Evolutionary conservation across 2,797 vertebrate genomes (phyloP).

Genomic region (Jordanella pulchra): DNA sequence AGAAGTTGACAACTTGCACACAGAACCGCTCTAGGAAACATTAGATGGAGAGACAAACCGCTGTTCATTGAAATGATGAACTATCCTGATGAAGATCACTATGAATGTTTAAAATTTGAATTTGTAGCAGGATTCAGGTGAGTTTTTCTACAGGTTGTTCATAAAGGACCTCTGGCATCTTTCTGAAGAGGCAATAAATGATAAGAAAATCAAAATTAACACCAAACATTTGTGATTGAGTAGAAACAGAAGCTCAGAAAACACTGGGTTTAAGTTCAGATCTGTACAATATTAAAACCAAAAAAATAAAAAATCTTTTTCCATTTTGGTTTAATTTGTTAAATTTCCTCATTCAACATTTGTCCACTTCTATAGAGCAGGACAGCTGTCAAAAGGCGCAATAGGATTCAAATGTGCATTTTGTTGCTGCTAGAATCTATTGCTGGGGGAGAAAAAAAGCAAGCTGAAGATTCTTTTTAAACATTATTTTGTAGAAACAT

Average conservation of each 20-base stretch:
- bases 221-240: slow-evolving; percentile 23
- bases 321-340: slow-evolving; percentile 7
- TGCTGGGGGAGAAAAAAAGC: background rate
- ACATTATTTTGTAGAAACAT: background rate
- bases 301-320: slow-evolving; percentile 25
- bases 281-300: background rate
- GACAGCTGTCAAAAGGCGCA: background rate
- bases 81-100: slow-evolving; percentile 1
- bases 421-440: background rate
- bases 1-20: slow-evolving; percentile 44
- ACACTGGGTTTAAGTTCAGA: background rate
- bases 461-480: background rate
- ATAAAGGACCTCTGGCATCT: slow-evolving; percentile 11
- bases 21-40: slow-evolving; percentile 37
- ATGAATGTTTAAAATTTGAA: background rate
- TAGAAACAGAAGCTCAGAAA: slow-evolving; percentile 13
- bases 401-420: background rate
- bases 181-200: background rate
- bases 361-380: background rate
- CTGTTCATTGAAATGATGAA: slow-evolving; percentile 34
- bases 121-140: background rate
- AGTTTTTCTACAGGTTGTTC: background rate
- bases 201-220: slow-evolving; percentile 31
- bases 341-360: slow-evolving; percentile 4
- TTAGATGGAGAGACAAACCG: background rate